phyloP scores from a whole-genome alignment of 2,888 invertebrate genomes.

The Notodonta dromedarius region DNA sequence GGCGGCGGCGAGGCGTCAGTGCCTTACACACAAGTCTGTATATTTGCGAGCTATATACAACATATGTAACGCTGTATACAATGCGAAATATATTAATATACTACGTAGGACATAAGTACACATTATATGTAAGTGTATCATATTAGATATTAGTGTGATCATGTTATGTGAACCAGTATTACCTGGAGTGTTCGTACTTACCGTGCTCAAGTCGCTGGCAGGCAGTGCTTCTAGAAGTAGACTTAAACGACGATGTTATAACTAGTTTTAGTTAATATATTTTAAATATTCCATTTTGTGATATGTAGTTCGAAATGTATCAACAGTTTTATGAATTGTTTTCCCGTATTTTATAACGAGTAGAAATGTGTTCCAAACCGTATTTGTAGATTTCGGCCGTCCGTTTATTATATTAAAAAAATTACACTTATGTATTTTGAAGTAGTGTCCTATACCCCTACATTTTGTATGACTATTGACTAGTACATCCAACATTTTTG shows the following conservation, averaged over 20 bases:
- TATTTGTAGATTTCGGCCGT: constrained; percentile 38
- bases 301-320: constrained; percentile 13
- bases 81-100: constrained; percentile 22
- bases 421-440: constrained; percentile 1
- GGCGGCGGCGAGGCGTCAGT: constrained; percentile 60
- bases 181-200: constrained; percentile 13
- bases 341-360: constrained; percentile 17
- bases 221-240: constrained; percentile 13
- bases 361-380: constrained; percentile 28
- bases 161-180: constrained; percentile 5
- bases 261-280: not conserved
- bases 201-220: constrained; percentile 33
- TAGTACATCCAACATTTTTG: not conserved
- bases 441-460: not conserved
- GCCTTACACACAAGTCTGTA: constrained; percentile 70
- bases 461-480: not conserved
- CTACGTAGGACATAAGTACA: constrained; percentile 34
- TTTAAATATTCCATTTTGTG: constrained; percentile 29
- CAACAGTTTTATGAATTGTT: constrained; percentile 11
- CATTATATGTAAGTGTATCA: constrained; percentile 29
- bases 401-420: constrained; percentile 30
- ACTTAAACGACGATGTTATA: not conserved
- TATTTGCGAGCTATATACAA: constrained; percentile 49
- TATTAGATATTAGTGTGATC: constrained; percentile 10
- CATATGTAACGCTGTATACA: constrained; percentile 19